These are phyloP conservation scores for Stegostoma tigrinum DNA, from an alignment of 2,113 vertebrate genomes.

Conservation along the genomic window DNA sequence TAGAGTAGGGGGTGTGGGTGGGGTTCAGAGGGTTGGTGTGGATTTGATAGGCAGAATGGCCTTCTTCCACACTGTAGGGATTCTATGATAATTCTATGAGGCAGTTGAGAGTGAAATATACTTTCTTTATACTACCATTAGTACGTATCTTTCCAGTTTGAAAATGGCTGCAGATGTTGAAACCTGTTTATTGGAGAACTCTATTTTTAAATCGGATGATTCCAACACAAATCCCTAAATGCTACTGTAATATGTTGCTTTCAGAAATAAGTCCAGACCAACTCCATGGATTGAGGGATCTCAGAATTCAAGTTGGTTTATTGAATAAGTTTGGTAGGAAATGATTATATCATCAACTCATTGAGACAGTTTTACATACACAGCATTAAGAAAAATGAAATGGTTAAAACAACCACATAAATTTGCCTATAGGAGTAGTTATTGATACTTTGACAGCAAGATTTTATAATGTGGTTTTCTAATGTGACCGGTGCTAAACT, in stretches of 20 bases:
- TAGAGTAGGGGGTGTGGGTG: too few relatives aligned
- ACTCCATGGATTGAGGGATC: background rate
- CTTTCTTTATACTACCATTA: background rate
- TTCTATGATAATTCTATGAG: too few relatives aligned
- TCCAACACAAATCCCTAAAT: background rate
- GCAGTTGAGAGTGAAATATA: background rate
- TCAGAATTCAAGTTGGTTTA: slow-evolving; percentile 11
- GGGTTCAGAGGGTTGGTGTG: too few relatives aligned
- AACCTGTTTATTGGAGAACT: background rate
- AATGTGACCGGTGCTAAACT: background rate
- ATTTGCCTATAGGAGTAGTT: background rate
- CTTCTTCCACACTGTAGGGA: too few relatives aligned
- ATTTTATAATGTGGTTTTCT: background rate
- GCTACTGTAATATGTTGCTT: background rate
- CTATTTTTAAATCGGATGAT: background rate
- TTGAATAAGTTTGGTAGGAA: slow-evolving; percentile 34
- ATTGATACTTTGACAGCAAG: slow-evolving; percentile 15
- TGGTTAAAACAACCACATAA: slow-evolving; percentile 13
- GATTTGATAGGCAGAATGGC: too few relatives aligned
- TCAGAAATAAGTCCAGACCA: slow-evolving; percentile 24
- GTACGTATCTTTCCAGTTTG: background rate
- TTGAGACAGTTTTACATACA: slow-evolving; percentile 15
- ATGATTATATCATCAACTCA: slow-evolving; percentile 23
- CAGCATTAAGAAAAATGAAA: slow-evolving; percentile 1
- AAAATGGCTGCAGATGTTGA: too few relatives aligned